Evolutionary conservation across 1,140 invertebrate genomes (phyloP).

Genomic region (Helicoverpa armigera): DNA sequence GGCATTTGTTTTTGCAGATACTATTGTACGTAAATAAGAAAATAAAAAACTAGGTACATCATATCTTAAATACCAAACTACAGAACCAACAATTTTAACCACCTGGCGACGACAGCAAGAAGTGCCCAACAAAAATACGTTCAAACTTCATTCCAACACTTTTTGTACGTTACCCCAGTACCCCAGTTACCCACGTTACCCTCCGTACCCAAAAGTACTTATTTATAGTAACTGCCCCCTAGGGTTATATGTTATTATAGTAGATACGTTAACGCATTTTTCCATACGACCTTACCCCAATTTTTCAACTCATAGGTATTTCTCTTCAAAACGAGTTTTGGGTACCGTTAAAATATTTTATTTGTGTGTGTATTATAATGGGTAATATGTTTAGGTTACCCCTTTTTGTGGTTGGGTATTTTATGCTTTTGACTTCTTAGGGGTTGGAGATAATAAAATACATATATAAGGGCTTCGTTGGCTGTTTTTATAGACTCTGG

Average conservation of each 20-base stretch:
- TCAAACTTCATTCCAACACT: too few relatives aligned
- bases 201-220: constrained; percentile 7
- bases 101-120: too few relatives aligned
- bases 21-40: too few relatives aligned
- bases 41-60: too few relatives aligned
- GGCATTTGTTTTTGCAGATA: too few relatives aligned
- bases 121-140: too few relatives aligned
- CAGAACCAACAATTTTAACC: too few relatives aligned
- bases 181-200: background rate
- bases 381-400: background rate
- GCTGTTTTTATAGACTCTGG: background rate
- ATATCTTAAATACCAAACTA: too few relatives aligned
- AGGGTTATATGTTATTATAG: background rate
- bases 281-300: constrained; percentile 12
- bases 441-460: background rate
- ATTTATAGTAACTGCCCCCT: constrained; percentile 9
- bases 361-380: constrained; percentile 5
- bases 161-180: too few relatives aligned
- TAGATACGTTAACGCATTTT: constrained; percentile 28
- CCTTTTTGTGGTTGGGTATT: background rate
- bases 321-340: constrained; percentile 21
- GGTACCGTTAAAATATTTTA: constrained; percentile 37
- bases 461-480: background rate
- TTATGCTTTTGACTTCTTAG: background rate
- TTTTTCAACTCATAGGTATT: constrained; percentile 39